Base-by-base conservation (phyloP, 2,113 vertebrate species). In the Megaceryle maxima region DNA sequence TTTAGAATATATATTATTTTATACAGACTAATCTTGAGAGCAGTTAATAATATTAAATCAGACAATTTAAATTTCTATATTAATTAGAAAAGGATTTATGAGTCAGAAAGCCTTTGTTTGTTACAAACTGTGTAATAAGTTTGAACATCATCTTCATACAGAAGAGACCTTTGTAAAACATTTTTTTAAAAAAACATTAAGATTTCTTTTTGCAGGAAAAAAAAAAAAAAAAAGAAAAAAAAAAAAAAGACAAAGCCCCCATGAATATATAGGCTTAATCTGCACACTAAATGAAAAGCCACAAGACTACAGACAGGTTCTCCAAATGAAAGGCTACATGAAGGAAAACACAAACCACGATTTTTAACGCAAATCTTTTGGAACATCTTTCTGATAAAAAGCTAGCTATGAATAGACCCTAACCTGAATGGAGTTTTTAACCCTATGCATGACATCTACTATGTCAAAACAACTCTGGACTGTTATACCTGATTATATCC, bases 401-500 rank as follows among this genome's bases (percentile, higher is more conserved):
- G 53, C 82, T 90, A 88, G 56, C 56, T 89, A 87, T 59, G 67
- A 95, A 87, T 53, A 87, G 60, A 87, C 24, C 16, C 90, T 50
- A 88, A 85, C 79, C 78, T 88, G 86, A 75, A 88, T 41, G 59
- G 87, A 91, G 41, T 74, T 96, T 97, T 94, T 83, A 95, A 96
- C 96, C 66, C 96, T 83, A 50, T 88, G 88, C 59, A 56, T 73
- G 79, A 96, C 79, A 98, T 56, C 72, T 86, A 92, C 51, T 56
- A 83, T 91, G 95, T 94, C 96, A 97, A 96, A 98, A 98, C 94
- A 97, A 91, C 87, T 96, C 84, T 72, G 84, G 88, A 96, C 94
- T 81, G 8, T 96, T 97, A 97, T 97, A 98, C 96, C 97, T 97
- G 97, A 95, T 96, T 84, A 94, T 91, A 97, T 90, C 88, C 95